Conservation (phyloP, 53 echinoderm and acorn worm species). For the Crossaster papposus region DNA sequence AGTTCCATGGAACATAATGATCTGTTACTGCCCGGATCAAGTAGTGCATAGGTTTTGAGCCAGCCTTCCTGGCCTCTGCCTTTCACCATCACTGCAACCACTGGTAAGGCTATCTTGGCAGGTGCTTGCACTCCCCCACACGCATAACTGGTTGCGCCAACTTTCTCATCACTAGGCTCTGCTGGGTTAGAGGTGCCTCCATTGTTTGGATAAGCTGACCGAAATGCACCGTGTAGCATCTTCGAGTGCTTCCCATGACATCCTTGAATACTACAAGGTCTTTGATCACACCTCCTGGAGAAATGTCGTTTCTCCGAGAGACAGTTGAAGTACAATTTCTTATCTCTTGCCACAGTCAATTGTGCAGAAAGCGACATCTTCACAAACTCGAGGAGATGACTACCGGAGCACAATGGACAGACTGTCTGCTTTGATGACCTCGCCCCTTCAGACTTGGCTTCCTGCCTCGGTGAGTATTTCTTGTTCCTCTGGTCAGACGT, state of each 20-base stretch:
- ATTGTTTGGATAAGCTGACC: not conserved
- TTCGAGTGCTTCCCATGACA: slow-evolving; percentile 13
- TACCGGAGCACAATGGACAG: not conserved
- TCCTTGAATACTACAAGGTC: too few species aligned
- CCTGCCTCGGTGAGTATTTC: not conserved
- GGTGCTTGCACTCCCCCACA: not conserved
- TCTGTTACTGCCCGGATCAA: too few species aligned
- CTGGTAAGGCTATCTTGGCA: too few species aligned
- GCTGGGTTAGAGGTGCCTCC: not conserved
- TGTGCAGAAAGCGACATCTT: too few species aligned
- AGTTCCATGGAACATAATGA: too few species aligned
- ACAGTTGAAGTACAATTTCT: slow-evolving; percentile 50
- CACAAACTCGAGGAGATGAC: not conserved
- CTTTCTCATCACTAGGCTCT: not conserved
- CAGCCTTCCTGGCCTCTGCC: slow-evolving; percentile 11
- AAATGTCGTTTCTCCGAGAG: slow-evolving; percentile 22
- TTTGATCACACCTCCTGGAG: too few species aligned
- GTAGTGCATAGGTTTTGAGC: too few species aligned
- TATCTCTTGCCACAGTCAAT: slow-evolving; percentile 38
- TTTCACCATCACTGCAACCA: slow-evolving; percentile 9
- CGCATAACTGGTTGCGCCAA: slow-evolving; percentile 36
- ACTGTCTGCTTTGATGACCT: too few species aligned
- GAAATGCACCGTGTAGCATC: slow-evolving; percentile 25
- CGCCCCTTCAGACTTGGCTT: not conserved
- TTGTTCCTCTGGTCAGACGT: too few species aligned